These are phyloP conservation scores for Cyclargus thomasi DNA, from an alignment of 1,140 invertebrate genomes.

Conservation along the genomic window DNA sequence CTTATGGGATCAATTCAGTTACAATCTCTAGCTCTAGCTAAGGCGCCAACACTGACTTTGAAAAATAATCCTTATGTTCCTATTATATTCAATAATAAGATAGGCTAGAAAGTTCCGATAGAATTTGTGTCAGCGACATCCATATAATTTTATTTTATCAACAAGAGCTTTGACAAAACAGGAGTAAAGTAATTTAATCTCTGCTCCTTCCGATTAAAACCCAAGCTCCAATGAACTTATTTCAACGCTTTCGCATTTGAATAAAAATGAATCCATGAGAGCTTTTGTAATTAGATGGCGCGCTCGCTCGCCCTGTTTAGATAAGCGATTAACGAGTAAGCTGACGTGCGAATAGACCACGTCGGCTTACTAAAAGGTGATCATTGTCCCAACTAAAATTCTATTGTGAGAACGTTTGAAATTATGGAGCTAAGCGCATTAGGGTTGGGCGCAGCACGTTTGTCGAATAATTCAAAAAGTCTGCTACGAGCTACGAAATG, in stretches of 20 bases:
- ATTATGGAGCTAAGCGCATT: neutral
- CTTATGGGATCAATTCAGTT: no score
- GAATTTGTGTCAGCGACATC: no score
- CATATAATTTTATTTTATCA: no score
- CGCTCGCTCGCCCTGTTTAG: conserved; percentile 2
- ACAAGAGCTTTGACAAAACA: no score
- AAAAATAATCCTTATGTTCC: no score
- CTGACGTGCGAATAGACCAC: conserved; percentile 1
- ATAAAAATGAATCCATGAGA: neutral
- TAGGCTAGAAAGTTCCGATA: no score
- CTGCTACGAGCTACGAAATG: neutral
- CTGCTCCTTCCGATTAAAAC: neutral
- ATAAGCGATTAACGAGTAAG: conserved; percentile 6
- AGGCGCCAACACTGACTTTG: no score
- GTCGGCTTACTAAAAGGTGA: conserved; percentile 9
- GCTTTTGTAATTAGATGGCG: neutral
- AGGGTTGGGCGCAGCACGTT: neutral
- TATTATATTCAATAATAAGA: no score
- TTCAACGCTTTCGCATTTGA: neutral
- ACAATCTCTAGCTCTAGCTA: no score
- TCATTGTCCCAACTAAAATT: neutral
- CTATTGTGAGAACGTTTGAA: neutral
- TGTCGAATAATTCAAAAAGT: neutral
- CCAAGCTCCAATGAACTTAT: neutral
- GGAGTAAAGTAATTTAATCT: no score